These are phyloP conservation scores for Cosmia trapezina DNA, from an alignment of 2,888 invertebrate genomes.

Conservation along the genomic window DNA sequence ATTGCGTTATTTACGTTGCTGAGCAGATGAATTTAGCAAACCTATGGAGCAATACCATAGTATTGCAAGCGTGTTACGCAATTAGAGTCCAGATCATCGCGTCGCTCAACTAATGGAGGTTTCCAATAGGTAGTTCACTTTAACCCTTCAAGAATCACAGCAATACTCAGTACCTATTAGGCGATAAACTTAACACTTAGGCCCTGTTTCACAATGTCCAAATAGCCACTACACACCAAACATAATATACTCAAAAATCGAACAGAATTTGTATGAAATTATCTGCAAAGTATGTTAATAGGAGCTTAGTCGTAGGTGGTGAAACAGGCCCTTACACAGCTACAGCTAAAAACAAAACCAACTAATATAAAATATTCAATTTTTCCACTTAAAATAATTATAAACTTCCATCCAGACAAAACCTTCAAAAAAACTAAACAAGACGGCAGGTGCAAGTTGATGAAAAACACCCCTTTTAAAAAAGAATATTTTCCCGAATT, in stretches of 20 bases:
- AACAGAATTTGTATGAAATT: too few relatives aligned
- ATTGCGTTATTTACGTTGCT: background rate
- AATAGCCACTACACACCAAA: too few relatives aligned
- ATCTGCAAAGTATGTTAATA: too few relatives aligned
- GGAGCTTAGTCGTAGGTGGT: too few relatives aligned
- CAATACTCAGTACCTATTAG: background rate
- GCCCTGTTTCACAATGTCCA: too few relatives aligned
- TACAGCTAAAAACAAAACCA: constrained; percentile 4
- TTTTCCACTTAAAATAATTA: constrained; percentile 13
- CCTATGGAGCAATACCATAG: background rate
- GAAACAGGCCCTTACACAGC: too few relatives aligned
- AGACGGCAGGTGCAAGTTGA: constrained; percentile 60
- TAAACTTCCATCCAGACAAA: constrained; percentile 20
- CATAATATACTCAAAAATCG: too few relatives aligned
- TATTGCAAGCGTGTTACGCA: too few relatives aligned
- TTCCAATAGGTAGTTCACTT: background rate
- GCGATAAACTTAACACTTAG: background rate
- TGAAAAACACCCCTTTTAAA: constrained; percentile 54
- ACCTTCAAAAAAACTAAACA: constrained; percentile 38
- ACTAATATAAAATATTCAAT: background rate
- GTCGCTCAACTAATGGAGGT: background rate
- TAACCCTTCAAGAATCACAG: background rate
- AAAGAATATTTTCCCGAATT: constrained; percentile 60
- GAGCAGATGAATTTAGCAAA: background rate
- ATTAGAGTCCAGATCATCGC: too few relatives aligned